phyloP scores from a whole-genome alignment of 2,888 invertebrate genomes.

The Cotesia congregata region DNA sequence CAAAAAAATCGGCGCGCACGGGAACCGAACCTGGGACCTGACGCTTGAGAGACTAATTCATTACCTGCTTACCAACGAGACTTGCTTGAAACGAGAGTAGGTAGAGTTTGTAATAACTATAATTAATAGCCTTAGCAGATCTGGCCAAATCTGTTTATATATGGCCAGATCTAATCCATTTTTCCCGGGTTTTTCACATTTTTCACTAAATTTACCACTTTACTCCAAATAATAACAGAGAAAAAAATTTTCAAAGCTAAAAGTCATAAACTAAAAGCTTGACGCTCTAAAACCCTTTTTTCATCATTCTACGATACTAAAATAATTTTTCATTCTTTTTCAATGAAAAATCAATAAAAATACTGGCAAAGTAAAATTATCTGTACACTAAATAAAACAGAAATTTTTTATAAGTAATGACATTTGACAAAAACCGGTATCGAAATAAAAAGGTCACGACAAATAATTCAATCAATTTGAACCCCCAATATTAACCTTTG shows the following conservation, averaged over 20 bases:
- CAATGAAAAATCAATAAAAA: background rate
- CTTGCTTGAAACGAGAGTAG: no score
- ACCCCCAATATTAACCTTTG: background rate
- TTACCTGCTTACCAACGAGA: no score
- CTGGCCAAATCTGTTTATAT: no score
- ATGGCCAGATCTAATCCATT: no score
- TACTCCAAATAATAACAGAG: background rate
- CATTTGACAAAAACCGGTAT: no score
- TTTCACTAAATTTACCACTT: background rate
- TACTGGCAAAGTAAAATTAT: background rate
- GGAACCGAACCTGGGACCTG: no score
- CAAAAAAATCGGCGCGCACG: no score
- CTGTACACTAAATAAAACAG: no score
- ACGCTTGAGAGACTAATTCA: no score
- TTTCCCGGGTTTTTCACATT: background rate
- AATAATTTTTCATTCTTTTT: background rate
- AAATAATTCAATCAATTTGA: background rate
- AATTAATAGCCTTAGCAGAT: no score
- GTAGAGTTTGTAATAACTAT: no score
- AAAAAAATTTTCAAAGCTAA: background rate
- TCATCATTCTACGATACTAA: background rate
- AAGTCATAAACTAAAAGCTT: background rate
- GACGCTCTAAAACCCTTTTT: background rate
- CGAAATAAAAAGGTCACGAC: background rate
- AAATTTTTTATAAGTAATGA: no score